Conservation (phyloP, 2,888 invertebrate species). For the Patella caerulea region DNA sequence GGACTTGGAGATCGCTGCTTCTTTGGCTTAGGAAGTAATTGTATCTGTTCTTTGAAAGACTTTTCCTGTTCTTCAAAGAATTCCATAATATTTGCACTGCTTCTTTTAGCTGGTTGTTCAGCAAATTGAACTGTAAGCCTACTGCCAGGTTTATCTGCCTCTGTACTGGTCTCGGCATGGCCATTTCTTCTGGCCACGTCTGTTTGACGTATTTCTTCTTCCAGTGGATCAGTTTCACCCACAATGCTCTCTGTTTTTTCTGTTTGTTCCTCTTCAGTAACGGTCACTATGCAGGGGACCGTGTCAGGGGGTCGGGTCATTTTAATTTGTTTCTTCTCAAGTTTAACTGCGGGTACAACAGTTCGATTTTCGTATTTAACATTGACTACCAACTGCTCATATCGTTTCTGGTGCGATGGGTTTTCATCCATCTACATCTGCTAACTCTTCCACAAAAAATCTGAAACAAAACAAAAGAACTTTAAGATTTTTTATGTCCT, state of each 20-base stretch:
- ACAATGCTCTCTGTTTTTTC: conserved; percentile 48
- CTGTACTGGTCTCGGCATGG: conserved; percentile 24
- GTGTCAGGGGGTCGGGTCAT: conserved; percentile 48
- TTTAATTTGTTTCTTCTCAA: conserved; percentile 56
- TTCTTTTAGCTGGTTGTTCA: conserved; percentile 35
- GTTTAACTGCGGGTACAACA: conserved; percentile 53
- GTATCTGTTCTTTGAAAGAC: conserved; percentile 40
- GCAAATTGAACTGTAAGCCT: conserved; percentile 42
- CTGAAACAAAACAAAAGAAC: conserved; percentile 35
- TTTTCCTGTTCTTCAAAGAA: conserved; percentile 60
- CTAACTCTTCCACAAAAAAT: conserved; percentile 39
- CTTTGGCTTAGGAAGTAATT: conserved; percentile 28
- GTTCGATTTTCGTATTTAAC: conserved; percentile 49
- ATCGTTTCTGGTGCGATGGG: conserved; percentile 43
- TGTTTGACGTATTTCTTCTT: conserved; percentile 35
- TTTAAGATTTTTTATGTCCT: background rate
- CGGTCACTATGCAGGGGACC: conserved; percentile 26
- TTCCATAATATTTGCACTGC: conserved; percentile 57
- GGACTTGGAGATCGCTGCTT: conserved; percentile 55
- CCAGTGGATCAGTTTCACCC: conserved; percentile 55
- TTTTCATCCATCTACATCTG: conserved; percentile 58
- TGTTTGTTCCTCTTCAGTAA: conserved; percentile 25
- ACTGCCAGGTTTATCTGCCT: conserved; percentile 28
- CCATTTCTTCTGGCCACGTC: conserved; percentile 17
- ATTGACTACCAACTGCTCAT: conserved; percentile 52